A percentile compares a stretch with the other conserved stretches of the same genome.
Conservation (phyloP, 2,113 vertebrate species). For the Theristicus caerulescens region DNA sequence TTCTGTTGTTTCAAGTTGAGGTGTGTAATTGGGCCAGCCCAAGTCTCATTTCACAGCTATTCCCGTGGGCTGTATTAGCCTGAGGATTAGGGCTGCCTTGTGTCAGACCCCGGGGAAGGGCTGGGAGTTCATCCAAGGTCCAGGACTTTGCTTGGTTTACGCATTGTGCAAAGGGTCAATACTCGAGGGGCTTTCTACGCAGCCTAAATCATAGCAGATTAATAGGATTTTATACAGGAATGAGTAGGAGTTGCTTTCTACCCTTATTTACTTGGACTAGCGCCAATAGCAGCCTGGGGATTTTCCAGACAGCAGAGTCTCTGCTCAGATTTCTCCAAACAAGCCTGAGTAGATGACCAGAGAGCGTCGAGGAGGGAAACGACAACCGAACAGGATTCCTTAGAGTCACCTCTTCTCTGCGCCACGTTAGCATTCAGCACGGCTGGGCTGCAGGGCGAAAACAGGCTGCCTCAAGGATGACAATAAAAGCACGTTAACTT, state of each 20-base stretch:
- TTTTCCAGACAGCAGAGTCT: slow-evolving; percentile 10
- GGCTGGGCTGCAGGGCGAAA: background rate
- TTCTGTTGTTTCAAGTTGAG: background rate
- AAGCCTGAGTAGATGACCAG: background rate
- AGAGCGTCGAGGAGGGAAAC: background rate
- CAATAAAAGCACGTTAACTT: background rate
- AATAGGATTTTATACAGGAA: background rate
- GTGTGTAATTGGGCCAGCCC: background rate
- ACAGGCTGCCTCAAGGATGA: background rate
- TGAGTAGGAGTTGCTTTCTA: slow-evolving; percentile 20
- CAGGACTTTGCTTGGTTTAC: background rate
- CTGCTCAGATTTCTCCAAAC: background rate
- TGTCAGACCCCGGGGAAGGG: background rate
- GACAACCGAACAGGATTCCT: background rate
- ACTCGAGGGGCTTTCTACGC: background rate
- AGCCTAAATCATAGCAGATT: background rate
- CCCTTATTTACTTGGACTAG: slow-evolving; percentile 17
- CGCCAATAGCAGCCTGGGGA: background rate
- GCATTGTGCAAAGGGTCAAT: background rate
- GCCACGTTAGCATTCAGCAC: fast-evolving
- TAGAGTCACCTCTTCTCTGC: background rate
- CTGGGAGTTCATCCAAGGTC: slow-evolving; percentile 30
- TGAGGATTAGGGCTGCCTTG: background rate
- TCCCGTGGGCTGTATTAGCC: background rate
- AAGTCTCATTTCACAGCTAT: background rate